phyloP scores from a whole-genome alignment of 2,888 invertebrate genomes.

The Fragum fragum region DNA sequence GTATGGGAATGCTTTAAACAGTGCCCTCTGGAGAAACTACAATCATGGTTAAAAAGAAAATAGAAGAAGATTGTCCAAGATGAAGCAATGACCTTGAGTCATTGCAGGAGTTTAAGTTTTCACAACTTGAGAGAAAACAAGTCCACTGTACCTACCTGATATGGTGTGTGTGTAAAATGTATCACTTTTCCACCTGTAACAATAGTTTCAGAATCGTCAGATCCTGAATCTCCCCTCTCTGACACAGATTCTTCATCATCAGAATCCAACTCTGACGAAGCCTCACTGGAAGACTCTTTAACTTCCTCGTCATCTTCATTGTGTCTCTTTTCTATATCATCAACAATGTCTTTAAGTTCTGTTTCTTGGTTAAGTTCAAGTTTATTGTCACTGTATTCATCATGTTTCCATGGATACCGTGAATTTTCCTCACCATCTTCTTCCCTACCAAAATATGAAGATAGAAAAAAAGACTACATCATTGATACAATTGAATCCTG shows the following conservation, averaged over 20 bases:
- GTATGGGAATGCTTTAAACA: no score
- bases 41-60: no score
- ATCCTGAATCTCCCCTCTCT: slow-evolving; percentile 14
- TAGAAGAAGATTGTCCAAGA: no score
- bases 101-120: no score
- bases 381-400: neutral
- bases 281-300: slow-evolving; percentile 22
- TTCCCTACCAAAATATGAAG: neutral
- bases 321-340: neutral
- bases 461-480: neutral
- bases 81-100: no score
- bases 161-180: slow-evolving; percentile 45
- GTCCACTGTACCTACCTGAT: neutral
- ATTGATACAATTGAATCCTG: no score
- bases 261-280: slow-evolving; percentile 48
- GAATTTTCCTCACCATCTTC: neutral
- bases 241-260: slow-evolving; percentile 40
- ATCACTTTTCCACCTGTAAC: slow-evolving; percentile 50
- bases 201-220: slow-evolving; percentile 40
- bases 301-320: neutral
- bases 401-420: slow-evolving; percentile 10
- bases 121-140: no score
- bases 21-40: no score
- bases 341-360: neutral
- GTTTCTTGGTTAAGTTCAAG: neutral